Evolutionary conservation across 1,140 invertebrate species (phyloP).

Genomic region (Trichoplusia ni): DNA sequence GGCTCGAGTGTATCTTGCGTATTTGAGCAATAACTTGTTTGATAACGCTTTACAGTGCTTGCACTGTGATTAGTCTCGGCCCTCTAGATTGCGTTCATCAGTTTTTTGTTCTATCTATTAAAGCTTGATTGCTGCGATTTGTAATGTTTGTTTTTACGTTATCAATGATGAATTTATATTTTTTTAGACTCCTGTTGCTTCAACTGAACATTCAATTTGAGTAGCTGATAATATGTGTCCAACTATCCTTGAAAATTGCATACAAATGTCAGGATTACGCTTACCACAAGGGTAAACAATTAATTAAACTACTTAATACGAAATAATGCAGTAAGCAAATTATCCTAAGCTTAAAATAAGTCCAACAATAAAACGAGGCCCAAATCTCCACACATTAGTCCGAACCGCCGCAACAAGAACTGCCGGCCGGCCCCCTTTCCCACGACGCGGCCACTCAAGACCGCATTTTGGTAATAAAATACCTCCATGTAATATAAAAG

Average conservation of each 20-base stretch:
- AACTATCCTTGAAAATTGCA: too few relatives aligned
- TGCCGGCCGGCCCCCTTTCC: slow-evolving; percentile 46
- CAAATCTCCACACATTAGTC: slow-evolving; percentile 39
- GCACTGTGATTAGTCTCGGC: slow-evolving; percentile 63
- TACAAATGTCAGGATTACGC: too few relatives aligned
- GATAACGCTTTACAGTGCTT: slow-evolving; percentile 70
- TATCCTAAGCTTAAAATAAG: background rate
- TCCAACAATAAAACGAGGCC: slow-evolving; percentile 18
- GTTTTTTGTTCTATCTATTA: slow-evolving; percentile 73
- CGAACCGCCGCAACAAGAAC: slow-evolving; percentile 58
- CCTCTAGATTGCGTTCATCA: slow-evolving; percentile 60
- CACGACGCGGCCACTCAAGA: slow-evolving; percentile 55
- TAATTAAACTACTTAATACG: too few relatives aligned
- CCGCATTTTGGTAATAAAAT: slow-evolving; percentile 76
- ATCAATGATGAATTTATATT: slow-evolving; percentile 13
- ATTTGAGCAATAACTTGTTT: slow-evolving; percentile 78
- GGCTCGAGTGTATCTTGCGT: slow-evolving; percentile 71
- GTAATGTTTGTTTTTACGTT: slow-evolving; percentile 17
- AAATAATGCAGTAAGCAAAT: too few relatives aligned
- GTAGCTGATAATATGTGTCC: too few relatives aligned
- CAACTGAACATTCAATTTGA: too few relatives aligned
- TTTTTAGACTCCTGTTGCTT: too few relatives aligned
- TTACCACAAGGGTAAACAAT: too few relatives aligned
- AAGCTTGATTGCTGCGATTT: slow-evolving; percentile 44
- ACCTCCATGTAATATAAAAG: slow-evolving; percentile 71